Evolutionary conservation across 2,888 invertebrate species (phyloP).

Genomic region (Melanchra persicariae): DNA sequence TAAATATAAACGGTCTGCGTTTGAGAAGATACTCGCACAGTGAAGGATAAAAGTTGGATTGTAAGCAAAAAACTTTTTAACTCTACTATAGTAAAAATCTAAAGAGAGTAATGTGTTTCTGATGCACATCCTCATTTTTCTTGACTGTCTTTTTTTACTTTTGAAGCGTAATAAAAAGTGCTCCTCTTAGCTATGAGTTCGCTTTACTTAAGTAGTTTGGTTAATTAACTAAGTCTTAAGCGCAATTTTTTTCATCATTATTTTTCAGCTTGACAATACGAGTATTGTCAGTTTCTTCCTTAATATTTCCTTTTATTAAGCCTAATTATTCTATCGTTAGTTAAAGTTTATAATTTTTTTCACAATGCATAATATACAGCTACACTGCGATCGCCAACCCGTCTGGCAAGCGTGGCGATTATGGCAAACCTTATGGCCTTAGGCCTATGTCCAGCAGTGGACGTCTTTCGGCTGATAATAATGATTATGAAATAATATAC

Average conservation of each 20-base stretch:
- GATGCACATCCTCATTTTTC: conserved; percentile 43
- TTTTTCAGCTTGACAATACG: not conserved
- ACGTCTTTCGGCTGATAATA: too few species aligned
- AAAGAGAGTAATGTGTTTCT: conserved; percentile 57
- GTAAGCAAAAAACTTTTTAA: conserved; percentile 60
- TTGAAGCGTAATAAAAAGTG: conserved; percentile 14
- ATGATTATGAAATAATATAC: too few species aligned
- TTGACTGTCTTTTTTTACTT: conserved; percentile 41
- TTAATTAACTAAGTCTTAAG: conserved; percentile 35
- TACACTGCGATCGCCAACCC: too few species aligned
- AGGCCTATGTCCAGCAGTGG: too few species aligned
- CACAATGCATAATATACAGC: too few species aligned
- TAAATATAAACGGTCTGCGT: conserved; percentile 63
- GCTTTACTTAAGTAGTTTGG: conserved; percentile 18
- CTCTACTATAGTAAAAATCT: conserved; percentile 42
- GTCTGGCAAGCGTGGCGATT: too few species aligned
- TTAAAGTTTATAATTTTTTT: not conserved
- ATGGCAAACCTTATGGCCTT: too few species aligned
- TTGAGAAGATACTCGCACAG: conserved; percentile 61
- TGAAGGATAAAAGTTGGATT: conserved; percentile 62
- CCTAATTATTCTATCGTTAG: too few species aligned
- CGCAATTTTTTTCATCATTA: conserved; percentile 6
- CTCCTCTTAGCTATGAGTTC: conserved; percentile 10
- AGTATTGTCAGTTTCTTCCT: not conserved
- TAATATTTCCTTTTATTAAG: not conserved